Conservation (phyloP, 1,140 invertebrate genomes). For the Apis mellifera region Amel_HAv3.1 CM009936.2:12582001-12582500, state of each 20-base stretch:
- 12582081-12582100: neutral
- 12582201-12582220: too few species aligned
- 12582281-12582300: too few species aligned
- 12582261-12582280: too few species aligned
- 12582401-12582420: constrained; percentile 43
- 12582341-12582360: constrained; percentile 17
- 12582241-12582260: too few species aligned
- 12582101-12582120: neutral
- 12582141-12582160: neutral
- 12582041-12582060: neutral
- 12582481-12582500: constrained; percentile 53
- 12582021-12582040: neutral
- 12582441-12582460: constrained; percentile 59
- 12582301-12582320: neutral
- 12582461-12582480: constrained; percentile 65
- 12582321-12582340: neutral
- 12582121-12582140: neutral
- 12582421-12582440: constrained; percentile 43
- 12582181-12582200: too few species aligned
- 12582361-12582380: constrained; percentile 10
- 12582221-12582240: too few species aligned
- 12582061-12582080: neutral
- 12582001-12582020: neutral
- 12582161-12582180: neutral
- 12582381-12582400: constrained; percentile 28